Evolutionary conservation across 2,113 vertebrate species (phyloP).

Genomic region (Clarias macrocephalus): DNA sequence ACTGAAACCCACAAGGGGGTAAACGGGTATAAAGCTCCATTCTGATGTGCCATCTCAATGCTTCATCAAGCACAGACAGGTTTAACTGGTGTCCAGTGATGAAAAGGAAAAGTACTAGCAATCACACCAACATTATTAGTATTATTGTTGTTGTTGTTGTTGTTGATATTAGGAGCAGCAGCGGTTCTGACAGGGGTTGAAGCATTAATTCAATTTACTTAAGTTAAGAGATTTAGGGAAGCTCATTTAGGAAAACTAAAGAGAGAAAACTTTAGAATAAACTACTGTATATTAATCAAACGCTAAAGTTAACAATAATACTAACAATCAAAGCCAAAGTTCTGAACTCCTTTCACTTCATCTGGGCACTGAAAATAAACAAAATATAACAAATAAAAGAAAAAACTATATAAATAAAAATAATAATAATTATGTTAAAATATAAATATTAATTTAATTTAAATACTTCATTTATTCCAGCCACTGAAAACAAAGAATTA

Average conservation of each 20-base stretch:
- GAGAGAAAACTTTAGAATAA: background rate
- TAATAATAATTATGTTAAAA: no score
- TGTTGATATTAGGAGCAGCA: background rate
- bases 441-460: no score
- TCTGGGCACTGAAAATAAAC: no score
- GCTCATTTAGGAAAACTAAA: background rate
- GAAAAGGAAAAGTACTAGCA: background rate
- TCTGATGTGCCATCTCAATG: background rate
- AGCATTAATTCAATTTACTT: background rate
- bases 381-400: no score
- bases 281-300: background rate
- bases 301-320: background rate
- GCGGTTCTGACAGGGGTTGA: background rate
- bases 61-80: background rate
- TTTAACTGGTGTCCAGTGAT: background rate
- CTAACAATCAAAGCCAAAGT: no score
- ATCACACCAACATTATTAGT: background rate
- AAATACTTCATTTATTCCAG: background rate
- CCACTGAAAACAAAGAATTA: background rate
- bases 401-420: no score
- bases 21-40: background rate
- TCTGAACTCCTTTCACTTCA: no score
- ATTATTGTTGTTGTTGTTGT: background rate
- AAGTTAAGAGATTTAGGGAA: background rate
- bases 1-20: conserved; percentile 14